Base-by-base conservation (phyloP, 1,140 invertebrate genomes). In the Brachionus angularis region DNA sequence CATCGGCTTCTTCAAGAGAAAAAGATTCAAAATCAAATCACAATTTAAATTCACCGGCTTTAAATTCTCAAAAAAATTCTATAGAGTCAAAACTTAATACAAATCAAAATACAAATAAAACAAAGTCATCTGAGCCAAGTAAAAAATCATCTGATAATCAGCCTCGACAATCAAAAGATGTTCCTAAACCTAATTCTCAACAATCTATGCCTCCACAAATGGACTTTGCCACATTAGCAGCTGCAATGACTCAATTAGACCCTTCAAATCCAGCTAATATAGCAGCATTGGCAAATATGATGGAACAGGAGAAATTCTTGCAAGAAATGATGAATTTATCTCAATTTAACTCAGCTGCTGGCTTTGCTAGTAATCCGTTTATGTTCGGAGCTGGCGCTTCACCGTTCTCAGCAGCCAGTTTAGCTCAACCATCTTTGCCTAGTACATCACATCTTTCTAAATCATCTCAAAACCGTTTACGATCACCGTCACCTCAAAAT, bases 291-390 rank as follows among this genome's bases (percentile, higher is more conserved):
- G 53, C 53, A 10, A 39, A 39, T 0, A 46, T 67, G 62, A 46
- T 67, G 42, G 62, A 67, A 47, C 62, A 67, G 18, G 62, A 67
- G n/a, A 67, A 67, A 29, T 42, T 67, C 8, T 14, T 67, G 7
- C 39, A 67, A 67, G 62, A 67, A 50, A 67, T 67, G 62, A 46
- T 67, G 16, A 50, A 50, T 42, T 50, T 67, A 23, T 67, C 62
- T 7, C 62, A 67, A 36, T 47, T 67, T 46, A 67, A 50, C 29
- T 29, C 62, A 21, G 25, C 47, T 33, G 18, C 31, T n/a, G n/a
- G n/a, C n/a, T n/a, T n/a, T 5, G 29, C 23, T 3, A 52, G 23
- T 52, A 46, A 46, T 67, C 62, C 47, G 12, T 47, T 46, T 34
- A 29, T 47, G 23, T 67, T 67, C 16, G 29, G 25, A 14, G 39